phyloP scores from a whole-genome alignment of 2,113 vertebrate species.

The Stercorarius parasiticus region DNA sequence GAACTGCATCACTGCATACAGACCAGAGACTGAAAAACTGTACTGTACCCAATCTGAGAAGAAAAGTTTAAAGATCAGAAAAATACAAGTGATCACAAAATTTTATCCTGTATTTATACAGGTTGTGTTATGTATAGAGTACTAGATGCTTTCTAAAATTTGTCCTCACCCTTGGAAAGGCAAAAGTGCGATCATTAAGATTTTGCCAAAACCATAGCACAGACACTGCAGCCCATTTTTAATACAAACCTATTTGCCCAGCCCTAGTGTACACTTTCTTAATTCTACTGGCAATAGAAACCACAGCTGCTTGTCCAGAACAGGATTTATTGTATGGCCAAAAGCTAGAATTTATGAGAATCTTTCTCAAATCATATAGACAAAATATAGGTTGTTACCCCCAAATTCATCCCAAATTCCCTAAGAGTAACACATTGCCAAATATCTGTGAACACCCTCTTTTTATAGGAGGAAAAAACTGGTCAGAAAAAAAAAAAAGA shows the following conservation, averaged over 20 bases:
- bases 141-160: not conserved
- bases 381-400: not conserved
- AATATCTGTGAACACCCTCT: not conserved
- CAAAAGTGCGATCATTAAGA: not conserved
- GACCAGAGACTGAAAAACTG: not conserved
- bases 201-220: not conserved
- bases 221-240: not conserved
- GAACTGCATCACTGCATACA: not conserved
- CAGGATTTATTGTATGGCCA: constrained; percentile 26
- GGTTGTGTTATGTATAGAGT: not conserved
- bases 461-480: not conserved
- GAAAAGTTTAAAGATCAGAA: not conserved
- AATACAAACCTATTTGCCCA: constrained; percentile 5
- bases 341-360: constrained; percentile 54
- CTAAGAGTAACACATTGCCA: not conserved
- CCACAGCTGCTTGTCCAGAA: constrained; percentile 42
- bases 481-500: not conserved
- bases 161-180: not conserved
- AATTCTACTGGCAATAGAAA: not conserved
- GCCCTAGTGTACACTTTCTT: not conserved
- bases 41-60: not conserved
- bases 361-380: constrained; percentile 23
- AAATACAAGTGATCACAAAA: not conserved
- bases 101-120: not conserved
- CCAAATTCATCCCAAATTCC: not conserved